Evolutionary conservation across 2,797 vertebrate genomes (phyloP).

Genomic region (Moxostoma hubbsi): DNA sequence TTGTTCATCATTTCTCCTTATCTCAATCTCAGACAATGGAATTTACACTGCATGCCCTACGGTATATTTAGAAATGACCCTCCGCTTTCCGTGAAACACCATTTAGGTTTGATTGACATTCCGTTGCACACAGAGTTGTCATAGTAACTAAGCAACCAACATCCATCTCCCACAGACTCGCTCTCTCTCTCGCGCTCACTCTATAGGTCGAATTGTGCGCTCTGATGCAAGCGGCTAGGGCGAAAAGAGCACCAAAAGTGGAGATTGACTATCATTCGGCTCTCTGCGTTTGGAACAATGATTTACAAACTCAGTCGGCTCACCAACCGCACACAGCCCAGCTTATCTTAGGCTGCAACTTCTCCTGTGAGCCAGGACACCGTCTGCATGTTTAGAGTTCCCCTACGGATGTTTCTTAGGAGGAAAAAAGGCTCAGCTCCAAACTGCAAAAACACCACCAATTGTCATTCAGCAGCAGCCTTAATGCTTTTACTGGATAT

Average conservation of each 20-base stretch:
- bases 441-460: constrained; percentile 58
- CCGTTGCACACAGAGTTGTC: constrained; percentile 80
- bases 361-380: constrained; percentile 65
- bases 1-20: constrained; percentile 83
- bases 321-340: constrained; percentile 65
- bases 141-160: constrained; percentile 78
- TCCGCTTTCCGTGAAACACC: constrained; percentile 60
- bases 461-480: constrained; percentile 50
- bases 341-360: constrained; percentile 72
- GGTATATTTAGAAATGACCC: constrained; percentile 75
- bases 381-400: constrained; percentile 47
- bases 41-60: constrained; percentile 72
- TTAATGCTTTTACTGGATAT: constrained; percentile 62
- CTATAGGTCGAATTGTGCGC: constrained; percentile 24
- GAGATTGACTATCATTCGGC: constrained; percentile 44
- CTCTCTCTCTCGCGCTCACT: constrained; percentile 23
- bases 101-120: constrained; percentile 79
- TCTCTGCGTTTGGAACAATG: constrained; percentile 64
- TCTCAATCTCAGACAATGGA: constrained; percentile 75
- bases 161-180: constrained; percentile 66
- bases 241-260: constrained; percentile 15
- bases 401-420: constrained; percentile 41
- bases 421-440: constrained; percentile 38
- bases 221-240: no score
- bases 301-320: constrained; percentile 71